phyloP scores from a whole-genome alignment of 2,797 vertebrate genomes.

The Petrocephalus schoutedeni region DNA sequence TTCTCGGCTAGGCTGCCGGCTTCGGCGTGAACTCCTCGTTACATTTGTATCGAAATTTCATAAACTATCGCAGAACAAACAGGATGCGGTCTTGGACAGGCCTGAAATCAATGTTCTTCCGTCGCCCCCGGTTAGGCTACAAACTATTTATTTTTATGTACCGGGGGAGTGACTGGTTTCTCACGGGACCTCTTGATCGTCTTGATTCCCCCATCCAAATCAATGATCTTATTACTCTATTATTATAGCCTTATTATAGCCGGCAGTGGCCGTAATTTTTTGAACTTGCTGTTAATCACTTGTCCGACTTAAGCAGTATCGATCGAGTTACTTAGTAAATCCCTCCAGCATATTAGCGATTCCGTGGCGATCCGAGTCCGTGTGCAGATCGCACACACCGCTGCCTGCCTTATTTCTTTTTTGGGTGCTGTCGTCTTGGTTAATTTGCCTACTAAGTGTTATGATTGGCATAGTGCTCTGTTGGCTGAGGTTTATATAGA shows the following conservation, averaged over 20 bases:
- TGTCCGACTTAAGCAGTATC: conserved; percentile 5
- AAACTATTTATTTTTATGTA: conserved; percentile 41
- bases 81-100: background rate
- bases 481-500: background rate
- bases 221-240: conserved; percentile 32
- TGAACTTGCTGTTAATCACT: conserved; percentile 23
- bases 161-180: conserved; percentile 49
- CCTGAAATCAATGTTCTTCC: background rate
- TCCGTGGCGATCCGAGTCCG: conserved; percentile 50
- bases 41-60: background rate
- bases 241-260: background rate
- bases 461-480: background rate
- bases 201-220: conserved; percentile 33
- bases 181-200: conserved; percentile 33
- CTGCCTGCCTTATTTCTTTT: background rate
- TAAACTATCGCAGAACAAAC: background rate
- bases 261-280: conserved; percentile 22
- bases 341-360: conserved; percentile 17
- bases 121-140: background rate
- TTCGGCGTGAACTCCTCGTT: background rate
- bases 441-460: background rate
- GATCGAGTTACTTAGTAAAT: background rate
- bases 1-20: background rate
- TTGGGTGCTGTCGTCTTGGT: background rate
- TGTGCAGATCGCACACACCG: background rate